Evolutionary conservation across 2,797 vertebrate species (phyloP).

Genomic region (Chelon auratus): DNA sequence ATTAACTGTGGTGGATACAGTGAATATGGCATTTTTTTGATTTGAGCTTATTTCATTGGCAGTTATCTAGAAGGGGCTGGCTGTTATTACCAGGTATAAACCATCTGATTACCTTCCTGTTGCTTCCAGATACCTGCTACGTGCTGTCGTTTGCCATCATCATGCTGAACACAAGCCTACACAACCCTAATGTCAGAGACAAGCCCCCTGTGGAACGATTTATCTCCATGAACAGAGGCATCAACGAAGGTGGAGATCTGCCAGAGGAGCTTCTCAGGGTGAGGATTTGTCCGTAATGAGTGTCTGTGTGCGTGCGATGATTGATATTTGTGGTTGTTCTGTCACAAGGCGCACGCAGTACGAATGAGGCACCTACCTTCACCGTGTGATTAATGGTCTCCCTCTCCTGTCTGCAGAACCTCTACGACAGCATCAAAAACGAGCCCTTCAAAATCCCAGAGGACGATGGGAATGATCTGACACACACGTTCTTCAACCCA

Average conservation of each 20-base stretch:
- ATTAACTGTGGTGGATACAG: too few species aligned
- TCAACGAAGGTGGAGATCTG: constrained; percentile 97
- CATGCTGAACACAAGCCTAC: constrained; percentile 98
- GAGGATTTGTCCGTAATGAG: constrained; percentile 58
- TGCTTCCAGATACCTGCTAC: constrained; percentile 93
- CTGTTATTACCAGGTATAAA: background rate
- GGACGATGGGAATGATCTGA: constrained; percentile 97
- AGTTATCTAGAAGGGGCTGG: too few species aligned
- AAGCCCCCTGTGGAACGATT: constrained; percentile 96
- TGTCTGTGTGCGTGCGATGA: constrained; percentile 29
- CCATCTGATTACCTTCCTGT: background rate
- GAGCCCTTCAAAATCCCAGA: constrained; percentile 99
- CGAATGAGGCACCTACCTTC: constrained; percentile 18
- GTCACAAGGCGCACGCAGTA: constrained; percentile 9
- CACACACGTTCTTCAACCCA: constrained; percentile 98
- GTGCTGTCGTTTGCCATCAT: constrained; percentile 98
- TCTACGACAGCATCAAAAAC: constrained; percentile 99
- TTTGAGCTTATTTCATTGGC: too few species aligned
- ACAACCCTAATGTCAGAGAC: constrained; percentile 97
- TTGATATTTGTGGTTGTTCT: constrained; percentile 14
- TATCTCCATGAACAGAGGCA: constrained; percentile 97
- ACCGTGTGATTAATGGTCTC: constrained; percentile 29
- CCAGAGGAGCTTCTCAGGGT: constrained; percentile 97
- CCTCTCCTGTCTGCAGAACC: constrained; percentile 85
- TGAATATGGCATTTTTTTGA: too few species aligned